Base-by-base conservation (phyloP, 2,113 vertebrate species). In the Sylvilagus bachmani region DNA sequence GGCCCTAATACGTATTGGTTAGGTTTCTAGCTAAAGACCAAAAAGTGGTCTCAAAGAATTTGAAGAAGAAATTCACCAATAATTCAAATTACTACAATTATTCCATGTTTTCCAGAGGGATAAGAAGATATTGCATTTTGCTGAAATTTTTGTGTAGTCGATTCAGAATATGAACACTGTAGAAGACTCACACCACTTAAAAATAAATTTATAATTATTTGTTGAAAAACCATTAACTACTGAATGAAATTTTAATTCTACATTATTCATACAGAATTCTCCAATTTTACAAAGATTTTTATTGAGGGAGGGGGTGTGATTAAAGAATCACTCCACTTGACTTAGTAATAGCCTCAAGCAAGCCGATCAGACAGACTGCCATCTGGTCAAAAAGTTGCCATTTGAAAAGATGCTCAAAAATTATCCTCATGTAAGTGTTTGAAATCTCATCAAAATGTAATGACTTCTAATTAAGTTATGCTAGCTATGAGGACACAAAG, bases 381-480 rank as follows among this genome's bases (percentile, higher is more conserved):
- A 94, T 86, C 69, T 95, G 78, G 92, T 92, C 92, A 92, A 92
- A 90, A 78, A 93, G 95, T 2, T 80, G 70, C 90, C 25, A 94
- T 95, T 86, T 90, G 84, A 95, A 97, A 96, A 64, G 24, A 14
- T 91, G 6, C 29, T 94, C 71, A 80, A 95, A 96, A 97, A 86
- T 93, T 86, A 93, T 17, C 69, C 70, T 95, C 58, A 38, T 82
- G 2, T 78, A 88, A 93, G 62, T 88, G 11, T 79, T 70, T 88
- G 62, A 91, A 90, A 93, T 87, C 61, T 94, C 93, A 89, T 89
- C 53, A 90, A 92, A 94, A 69, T 67, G 31, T 92, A 94, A 82
- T 61, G 55, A 74, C 38, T 93, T 77, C 33, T 87, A 95, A 96
- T 82, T 74, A 91, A 88, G n/a, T 92, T 78, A 91, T n/a, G 90